Evolutionary conservation across 2,113 vertebrate species (phyloP), one percentile per base, ranked within the genome.

Genomic region (Alligator mississippiensis): DNA sequence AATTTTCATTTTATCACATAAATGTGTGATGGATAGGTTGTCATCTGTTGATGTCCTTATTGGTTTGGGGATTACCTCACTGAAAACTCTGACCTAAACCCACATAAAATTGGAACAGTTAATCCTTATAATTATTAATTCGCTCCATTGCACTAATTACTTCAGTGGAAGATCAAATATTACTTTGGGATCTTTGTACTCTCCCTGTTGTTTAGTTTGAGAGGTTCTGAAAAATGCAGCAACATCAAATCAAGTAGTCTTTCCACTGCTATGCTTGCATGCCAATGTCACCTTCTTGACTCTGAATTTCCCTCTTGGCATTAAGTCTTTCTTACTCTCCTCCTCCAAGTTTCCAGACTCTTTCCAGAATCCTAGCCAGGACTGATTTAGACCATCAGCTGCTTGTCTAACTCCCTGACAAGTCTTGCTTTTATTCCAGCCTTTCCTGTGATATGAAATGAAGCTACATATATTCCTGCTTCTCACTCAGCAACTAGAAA

Each of bases 1-100:
- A 64, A 66, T 88, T 96, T 95, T 92, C 91, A 92, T 93, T 95
- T 95, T 54, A 82, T 96, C 87, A 60, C 57, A 76, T 5, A 93
- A 91, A 38, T 64, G 25, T 93, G 81, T 90, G 79, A 80, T 80
- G 60, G 11, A 18, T 87, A 62, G 81, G 47, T 47, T 47, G 47
- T 80, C 57, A 88, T 91, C 24, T 88, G 55, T 90, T 95, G 70
- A 28, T 84, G 70, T 94, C 64, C 62, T 34, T 84, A 15, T 22
- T 85, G 34, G n/a, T 85, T 91, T 78, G 62, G 82, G 81, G 88
- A 66, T 57, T 88, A 14, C 59, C 82, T 80, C 12, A n/a, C 94
- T 92, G 92, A 93, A 94, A 81, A 92, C 83, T 68, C 15, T 87
- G 84, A 80, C 76, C 92, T 84, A 82, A 90, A 47, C 24, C 21